Conservation (phyloP, 2,113 vertebrate species). For the Leptosomus discolor region DNA sequence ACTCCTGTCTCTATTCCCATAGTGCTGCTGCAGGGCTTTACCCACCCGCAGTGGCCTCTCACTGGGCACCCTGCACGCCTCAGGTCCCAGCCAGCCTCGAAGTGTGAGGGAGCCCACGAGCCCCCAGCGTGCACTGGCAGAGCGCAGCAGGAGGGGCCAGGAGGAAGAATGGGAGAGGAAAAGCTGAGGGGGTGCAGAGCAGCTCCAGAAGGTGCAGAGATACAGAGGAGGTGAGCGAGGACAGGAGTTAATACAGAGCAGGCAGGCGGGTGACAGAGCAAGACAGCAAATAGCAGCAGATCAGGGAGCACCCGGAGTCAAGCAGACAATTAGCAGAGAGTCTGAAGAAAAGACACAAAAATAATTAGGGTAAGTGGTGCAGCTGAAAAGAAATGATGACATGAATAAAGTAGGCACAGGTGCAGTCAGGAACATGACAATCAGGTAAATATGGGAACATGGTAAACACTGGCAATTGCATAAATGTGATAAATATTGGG, state of each 20-base stretch:
- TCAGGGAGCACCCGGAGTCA: constrained; percentile 6
- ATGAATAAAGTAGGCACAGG: neutral
- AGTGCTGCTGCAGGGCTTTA: neutral
- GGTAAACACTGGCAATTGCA: neutral
- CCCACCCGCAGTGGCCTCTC: neutral
- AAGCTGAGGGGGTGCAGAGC: neutral
- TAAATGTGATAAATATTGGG: neutral
- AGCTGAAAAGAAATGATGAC: constrained; percentile 14
- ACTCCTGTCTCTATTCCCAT: neutral
- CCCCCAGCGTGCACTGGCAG: neutral
- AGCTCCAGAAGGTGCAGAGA: neutral
- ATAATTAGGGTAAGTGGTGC: constrained; percentile 25
- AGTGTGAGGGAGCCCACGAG: neutral
- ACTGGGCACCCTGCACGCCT: neutral
- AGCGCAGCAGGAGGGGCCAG: neutral
- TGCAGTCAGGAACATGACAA: neutral
- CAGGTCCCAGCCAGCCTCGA: neutral
- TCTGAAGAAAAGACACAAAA: constrained; percentile 23
- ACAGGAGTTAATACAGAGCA: neutral
- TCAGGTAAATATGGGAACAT: neutral
- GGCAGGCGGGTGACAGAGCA: neutral
- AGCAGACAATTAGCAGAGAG: constrained; percentile 14
- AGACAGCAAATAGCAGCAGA: neutral
- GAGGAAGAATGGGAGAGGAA: neutral
- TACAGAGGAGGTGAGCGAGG: neutral